Percentiles rank a stretch among this genome's conserved stretches.
Evolutionary conservation across 2,797 vertebrate genomes (phyloP).

Genomic region (Psittacula derbiana): DNA sequence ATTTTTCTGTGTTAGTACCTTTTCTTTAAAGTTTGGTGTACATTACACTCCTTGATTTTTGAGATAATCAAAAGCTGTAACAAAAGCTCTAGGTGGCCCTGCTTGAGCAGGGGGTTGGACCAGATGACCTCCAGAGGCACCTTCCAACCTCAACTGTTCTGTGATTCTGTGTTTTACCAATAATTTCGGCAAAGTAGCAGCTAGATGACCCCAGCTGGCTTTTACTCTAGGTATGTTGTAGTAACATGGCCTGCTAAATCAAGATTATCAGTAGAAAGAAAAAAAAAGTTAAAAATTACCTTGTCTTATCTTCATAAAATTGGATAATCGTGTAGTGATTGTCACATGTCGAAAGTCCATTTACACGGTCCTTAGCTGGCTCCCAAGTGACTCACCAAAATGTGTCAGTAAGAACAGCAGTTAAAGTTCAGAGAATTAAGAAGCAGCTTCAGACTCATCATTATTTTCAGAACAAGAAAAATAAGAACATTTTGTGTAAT

Average conservation of each 20-base stretch:
- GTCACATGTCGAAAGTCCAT: background rate
- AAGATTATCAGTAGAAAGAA: background rate
- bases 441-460: background rate
- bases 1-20: background rate
- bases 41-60: background rate
- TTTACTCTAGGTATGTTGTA: background rate
- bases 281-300: background rate
- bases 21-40: background rate
- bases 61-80: background rate
- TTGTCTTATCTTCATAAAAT: background rate
- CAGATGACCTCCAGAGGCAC: background rate
- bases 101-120: background rate
- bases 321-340: background rate
- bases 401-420: background rate
- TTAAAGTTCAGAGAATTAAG: background rate
- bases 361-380: background rate
- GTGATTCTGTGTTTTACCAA: background rate
- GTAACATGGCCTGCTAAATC: background rate
- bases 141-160: background rate
- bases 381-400: background rate
- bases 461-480: background rate
- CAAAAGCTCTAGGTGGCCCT: background rate
- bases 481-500: background rate
- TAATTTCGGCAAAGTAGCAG: background rate
- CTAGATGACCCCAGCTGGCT: background rate